These are phyloP conservation scores for Botia kubotai DNA, from an alignment of 2,797 vertebrate species.

Conservation along the genomic window DNA sequence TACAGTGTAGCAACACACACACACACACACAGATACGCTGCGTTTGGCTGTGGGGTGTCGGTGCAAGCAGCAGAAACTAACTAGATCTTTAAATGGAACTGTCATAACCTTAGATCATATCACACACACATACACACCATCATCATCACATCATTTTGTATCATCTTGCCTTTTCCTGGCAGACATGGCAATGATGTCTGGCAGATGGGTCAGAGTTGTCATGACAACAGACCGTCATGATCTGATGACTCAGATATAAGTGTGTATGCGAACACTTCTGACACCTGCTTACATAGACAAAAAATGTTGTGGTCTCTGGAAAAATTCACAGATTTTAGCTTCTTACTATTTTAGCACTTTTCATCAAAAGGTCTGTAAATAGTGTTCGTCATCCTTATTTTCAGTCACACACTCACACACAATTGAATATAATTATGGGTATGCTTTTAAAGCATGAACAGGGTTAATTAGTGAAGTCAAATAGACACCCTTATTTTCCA, in stretches of 20 bases:
- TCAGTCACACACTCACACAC: slow-evolving; percentile 16
- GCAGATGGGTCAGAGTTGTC: slow-evolving; percentile 49
- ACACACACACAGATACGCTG: slow-evolving; percentile 28
- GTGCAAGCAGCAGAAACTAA: slow-evolving; percentile 26
- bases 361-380: not conserved
- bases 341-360: not conserved
- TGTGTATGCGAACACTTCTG: not conserved
- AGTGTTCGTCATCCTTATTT: no score
- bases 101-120: slow-evolving; percentile 48
- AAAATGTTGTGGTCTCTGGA: not conserved
- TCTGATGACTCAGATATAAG: slow-evolving; percentile 34
- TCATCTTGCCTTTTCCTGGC: slow-evolving; percentile 47
- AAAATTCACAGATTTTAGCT: not conserved
- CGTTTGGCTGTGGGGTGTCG: slow-evolving; percentile 21
- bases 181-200: slow-evolving; percentile 45
- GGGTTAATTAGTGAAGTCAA: slow-evolving; percentile 73
- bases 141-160: slow-evolving; percentile 36
- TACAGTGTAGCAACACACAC: slow-evolving; percentile 29
- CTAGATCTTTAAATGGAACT: slow-evolving; percentile 52
- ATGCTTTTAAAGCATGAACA: slow-evolving; percentile 56
- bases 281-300: slow-evolving; percentile 11
- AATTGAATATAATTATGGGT: slow-evolving; percentile 59
- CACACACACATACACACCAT: not conserved
- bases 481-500: slow-evolving; percentile 68
- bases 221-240: slow-evolving; percentile 51